Base-by-base conservation (phyloP, 2,888 invertebrate species). In the Pollenia labialis region DNA sequence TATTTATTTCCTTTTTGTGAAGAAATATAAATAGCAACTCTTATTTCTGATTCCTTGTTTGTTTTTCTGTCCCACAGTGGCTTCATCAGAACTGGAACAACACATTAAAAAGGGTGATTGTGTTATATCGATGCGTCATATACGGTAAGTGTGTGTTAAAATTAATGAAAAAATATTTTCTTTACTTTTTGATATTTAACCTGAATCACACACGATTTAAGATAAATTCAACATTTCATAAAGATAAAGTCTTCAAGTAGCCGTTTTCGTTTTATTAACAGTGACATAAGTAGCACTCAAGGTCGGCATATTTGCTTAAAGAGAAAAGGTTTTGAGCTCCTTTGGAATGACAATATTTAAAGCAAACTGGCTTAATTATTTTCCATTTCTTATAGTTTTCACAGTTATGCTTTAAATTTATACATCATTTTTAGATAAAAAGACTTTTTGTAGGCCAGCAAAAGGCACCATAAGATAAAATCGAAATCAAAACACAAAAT, bases 81-180 rank as follows among this genome's bases (percentile, higher is more conserved):
- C 93, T 72, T 93, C 93, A 56, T 88, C 90, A 56, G 93, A 93
- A 85, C 89, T 93, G 89, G 93, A 93, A 84, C 93, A 93, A 87
- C 90, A 90, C 74, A 93, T 93, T 86, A 92, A 93, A 87, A 93
- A 93, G 87, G 93, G 93, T 79, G 93, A 93, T 89, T 93, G 93
- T 66, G 93, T 93, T 48, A 92, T 93, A 88, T 93, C 93, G 16
- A 93, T 93, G 88, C 91, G 93, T 54, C 93, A 93, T 89, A 93
- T 93, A 89, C 91, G 93, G 93, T 93, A 89, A 92, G 84, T 72
- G 46, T 23, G 40, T 50, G 52, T 40, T 6, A 48, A 42, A 58
- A 50, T 54, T 42, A 50, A 12, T 40, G 68, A 46, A 60, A 76
- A 42, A 60, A 52, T 23, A 66, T 52, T 71, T 82, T 68, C 44